Base-by-base conservation (phyloP, 2,797 vertebrate genomes). In the Poeciliopsis presidionis region DNA sequence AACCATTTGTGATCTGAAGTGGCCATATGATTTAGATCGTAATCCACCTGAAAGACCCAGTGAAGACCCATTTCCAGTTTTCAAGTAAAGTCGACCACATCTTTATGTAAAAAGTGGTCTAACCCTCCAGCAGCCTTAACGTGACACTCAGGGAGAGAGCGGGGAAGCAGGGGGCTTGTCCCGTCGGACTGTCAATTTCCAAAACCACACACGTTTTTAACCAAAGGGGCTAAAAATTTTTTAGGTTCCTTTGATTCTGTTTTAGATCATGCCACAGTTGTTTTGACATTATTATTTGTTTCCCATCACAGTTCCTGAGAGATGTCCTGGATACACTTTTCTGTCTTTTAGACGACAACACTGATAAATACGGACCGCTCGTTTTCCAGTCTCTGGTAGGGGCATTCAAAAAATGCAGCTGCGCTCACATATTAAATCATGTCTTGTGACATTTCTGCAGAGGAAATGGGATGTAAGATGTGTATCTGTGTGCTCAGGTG, bases 371-470 rank as follows among this genome's bases (percentile, higher is more conserved):
- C 1, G 98, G 98, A 45, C 96, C 98, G 2, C 90, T 99, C 89
- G 98, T 99, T 89, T 99, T 99, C 93, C 98, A 99, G 93, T 99
- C 98, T 83, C 93, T 99, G 97, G 98, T 99, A 96, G 96, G 97
- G 87, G 71, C 77, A 72, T 78, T 33, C 75, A 77, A 73, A 59
- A 36, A 73, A n/a, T 7, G 69, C 13, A 74, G 11, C 46, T 33
- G 28, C 47, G 18, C 18, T 77, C 25, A 18, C 57, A 39, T 5
- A 67, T 74, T 61, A 63, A 76, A 87, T 39, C 4, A 70, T 77
- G 47, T 45, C 61, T 69, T 77, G 51, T 39, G 61, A 45, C 55
- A 65, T 43, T 33, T 14, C 72, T 77, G 76, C 46, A 76, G 76
- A 39, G 18, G 33, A 81, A 73, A 75, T n/a, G 47, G 33, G 41